Percentiles rank a stretch among this genome's conserved stretches.
Evolutionary conservation across 2,888 invertebrate genomes (phyloP).

Genomic region (Flexamia atlantica): DNA sequence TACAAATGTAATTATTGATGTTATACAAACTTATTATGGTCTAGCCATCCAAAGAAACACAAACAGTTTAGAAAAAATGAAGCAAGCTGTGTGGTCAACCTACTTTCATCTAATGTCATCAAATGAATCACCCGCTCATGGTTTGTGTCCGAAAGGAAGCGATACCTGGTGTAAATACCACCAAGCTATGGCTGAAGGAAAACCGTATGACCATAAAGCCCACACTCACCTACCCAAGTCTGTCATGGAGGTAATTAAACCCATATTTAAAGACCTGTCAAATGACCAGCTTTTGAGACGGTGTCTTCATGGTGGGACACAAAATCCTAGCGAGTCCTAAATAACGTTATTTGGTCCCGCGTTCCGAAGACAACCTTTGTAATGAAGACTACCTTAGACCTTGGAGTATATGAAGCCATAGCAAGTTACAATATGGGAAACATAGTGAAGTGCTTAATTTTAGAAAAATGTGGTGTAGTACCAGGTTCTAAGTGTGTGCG

Average conservation of each 20-base stretch:
- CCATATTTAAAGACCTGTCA: constrained; percentile 16
- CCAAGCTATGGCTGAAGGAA: constrained; percentile 58
- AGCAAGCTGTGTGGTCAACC: constrained; percentile 35
- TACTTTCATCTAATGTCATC: constrained; percentile 34
- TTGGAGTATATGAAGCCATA: constrained; percentile 53
- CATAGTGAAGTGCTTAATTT: constrained; percentile 44
- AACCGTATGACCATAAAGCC: constrained; percentile 57
- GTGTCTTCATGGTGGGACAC: constrained; percentile 17
- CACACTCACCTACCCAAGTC: not conserved
- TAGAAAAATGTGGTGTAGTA: constrained; percentile 47
- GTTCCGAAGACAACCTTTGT: constrained; percentile 25
- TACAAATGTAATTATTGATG: constrained; percentile 1
- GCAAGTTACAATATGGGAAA: constrained; percentile 48
- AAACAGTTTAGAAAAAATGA: constrained; percentile 17
- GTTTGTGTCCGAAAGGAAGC: constrained; percentile 11
- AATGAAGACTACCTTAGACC: constrained; percentile 37
- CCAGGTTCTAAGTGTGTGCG: constrained; percentile 49
- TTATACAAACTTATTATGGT: constrained; percentile 44
- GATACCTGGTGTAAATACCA: constrained; percentile 54
- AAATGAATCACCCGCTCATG: constrained; percentile 33
- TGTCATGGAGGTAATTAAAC: constrained; percentile 42
- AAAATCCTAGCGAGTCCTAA: constrained; percentile 36
- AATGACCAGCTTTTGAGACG: not conserved
- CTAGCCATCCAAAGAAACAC: constrained; percentile 46
- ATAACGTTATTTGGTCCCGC: constrained; percentile 25